Evolutionary conservation across 2,888 invertebrate species (phyloP).

Genomic region (Napeogenes inachia): DNA sequence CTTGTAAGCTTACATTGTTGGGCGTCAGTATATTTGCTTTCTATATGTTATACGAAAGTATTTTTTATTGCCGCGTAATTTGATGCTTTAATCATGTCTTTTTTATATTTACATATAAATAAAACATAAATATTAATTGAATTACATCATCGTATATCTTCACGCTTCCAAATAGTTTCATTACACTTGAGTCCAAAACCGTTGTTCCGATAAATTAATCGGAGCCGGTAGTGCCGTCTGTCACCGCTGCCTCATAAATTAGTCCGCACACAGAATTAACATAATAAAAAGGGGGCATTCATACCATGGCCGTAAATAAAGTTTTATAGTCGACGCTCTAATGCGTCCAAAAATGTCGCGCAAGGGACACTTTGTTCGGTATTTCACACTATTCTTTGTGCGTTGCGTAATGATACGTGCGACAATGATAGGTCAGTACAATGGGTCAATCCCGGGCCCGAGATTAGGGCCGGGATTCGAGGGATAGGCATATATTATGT

Average conservation of each 20-base stretch:
- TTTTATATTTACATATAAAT: too few relatives aligned
- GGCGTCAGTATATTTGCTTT: neutral
- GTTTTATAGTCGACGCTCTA: conserved; percentile 70
- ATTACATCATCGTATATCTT: too few relatives aligned
- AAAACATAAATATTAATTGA: too few relatives aligned
- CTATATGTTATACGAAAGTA: neutral
- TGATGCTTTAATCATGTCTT: too few relatives aligned
- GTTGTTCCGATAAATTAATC: conserved; percentile 26
- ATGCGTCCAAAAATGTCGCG: conserved; percentile 65
- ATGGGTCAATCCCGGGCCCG: conserved; percentile 17
- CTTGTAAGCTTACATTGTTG: conserved; percentile 26
- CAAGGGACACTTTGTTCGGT: conserved; percentile 19
- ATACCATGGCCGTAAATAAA: conserved; percentile 67
- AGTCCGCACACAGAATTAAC: conserved; percentile 61
- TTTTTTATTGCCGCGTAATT: neutral
- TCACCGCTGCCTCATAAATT: conserved; percentile 52
- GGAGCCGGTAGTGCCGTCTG: conserved; percentile 27
- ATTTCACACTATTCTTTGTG: conserved; percentile 30
- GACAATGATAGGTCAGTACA: conserved; percentile 15
- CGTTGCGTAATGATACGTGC: conserved; percentile 17
- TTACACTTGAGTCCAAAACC: conserved; percentile 12
- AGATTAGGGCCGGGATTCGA: conserved; percentile 11
- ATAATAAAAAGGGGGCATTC: conserved; percentile 72
- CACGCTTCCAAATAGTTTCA: too few relatives aligned
- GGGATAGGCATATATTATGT: conserved; percentile 19